These are phyloP conservation scores for Rhynchopsitta pachyrhyncha DNA, from an alignment of 2,113 vertebrate genomes.

Conservation along the genomic window DNA sequence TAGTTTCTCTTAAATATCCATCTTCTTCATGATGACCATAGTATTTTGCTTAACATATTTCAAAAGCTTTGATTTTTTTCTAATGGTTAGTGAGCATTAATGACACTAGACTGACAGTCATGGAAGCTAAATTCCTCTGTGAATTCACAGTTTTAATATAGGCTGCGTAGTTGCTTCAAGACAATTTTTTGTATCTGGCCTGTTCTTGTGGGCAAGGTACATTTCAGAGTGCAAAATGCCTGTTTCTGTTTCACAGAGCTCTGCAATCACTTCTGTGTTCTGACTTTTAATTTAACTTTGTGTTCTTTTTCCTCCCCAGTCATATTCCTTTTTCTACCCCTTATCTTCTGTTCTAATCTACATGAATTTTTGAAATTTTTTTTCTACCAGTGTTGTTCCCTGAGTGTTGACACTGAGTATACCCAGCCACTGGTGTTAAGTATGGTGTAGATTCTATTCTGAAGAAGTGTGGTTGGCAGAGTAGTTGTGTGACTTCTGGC, in stretches of 20 bases:
- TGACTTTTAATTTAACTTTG: neutral
- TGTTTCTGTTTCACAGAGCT: neutral
- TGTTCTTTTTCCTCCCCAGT: neutral
- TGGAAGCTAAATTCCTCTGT: neutral
- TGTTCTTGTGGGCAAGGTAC: neutral
- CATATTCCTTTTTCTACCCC: neutral
- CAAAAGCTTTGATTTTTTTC: neutral
- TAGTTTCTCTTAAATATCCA: neutral
- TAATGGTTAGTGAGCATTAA: neutral
- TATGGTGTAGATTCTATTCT: neutral
- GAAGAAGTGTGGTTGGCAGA: neutral
- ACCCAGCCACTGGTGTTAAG: neutral
- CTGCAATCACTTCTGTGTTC: neutral
- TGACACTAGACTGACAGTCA: neutral
- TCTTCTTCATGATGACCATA: neutral
- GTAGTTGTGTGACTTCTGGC: neutral
- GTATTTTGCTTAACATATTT: neutral
- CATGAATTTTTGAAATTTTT: neutral
- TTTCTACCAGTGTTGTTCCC: neutral
- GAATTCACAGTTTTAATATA: neutral
- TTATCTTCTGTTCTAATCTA: neutral
- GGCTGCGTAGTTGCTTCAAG: neutral
- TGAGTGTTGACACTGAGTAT: neutral
- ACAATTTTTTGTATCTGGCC: neutral
- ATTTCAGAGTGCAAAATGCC: neutral